A percentile compares a stretch with the other conserved stretches of the same genome.
Conservation (phyloP, 1,140 invertebrate genomes). For the Drosophila ananassae region DNA sequence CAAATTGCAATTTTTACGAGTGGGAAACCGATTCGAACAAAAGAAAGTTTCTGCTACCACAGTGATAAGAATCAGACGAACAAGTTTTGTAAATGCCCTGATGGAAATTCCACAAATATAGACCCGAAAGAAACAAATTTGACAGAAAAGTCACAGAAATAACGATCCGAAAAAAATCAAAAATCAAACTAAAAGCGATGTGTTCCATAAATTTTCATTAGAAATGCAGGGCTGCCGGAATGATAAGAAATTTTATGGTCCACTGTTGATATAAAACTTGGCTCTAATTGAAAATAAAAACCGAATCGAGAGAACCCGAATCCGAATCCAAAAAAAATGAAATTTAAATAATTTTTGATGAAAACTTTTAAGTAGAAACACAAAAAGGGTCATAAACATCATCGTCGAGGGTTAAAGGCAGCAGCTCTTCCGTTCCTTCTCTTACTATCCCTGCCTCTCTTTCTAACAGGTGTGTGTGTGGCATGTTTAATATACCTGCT, state of each 20-base stretch:
- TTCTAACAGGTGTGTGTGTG: constrained; percentile 10
- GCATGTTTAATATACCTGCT: constrained; percentile 51
- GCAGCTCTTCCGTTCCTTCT: background rate
- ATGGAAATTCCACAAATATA: background rate
- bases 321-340: constrained; percentile 46
- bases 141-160: constrained; percentile 2
- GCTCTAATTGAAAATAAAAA: constrained; percentile 55
- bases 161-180: background rate
- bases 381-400: constrained; percentile 12
- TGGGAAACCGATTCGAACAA: constrained; percentile 14
- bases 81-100: constrained; percentile 28
- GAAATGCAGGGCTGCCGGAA: constrained; percentile 29
- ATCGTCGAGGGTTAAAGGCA: background rate
- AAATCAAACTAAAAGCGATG: constrained; percentile 8
- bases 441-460: background rate
- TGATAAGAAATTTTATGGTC: constrained; percentile 42
- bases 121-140: constrained; percentile 4
- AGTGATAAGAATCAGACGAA: constrained; percentile 24
- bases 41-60: constrained; percentile 20
- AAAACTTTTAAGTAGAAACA: constrained; percentile 22
- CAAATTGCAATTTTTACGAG: constrained; percentile 52
- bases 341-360: constrained; percentile 64
- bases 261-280: constrained; percentile 37
- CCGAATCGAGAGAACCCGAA: constrained; percentile 7
- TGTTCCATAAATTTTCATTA: constrained; percentile 50